A percentile compares a stretch with the other conserved stretches of the same genome.
Conservation (phyloP, 2,113 vertebrate genomes). For the Scomber colias region DNA sequence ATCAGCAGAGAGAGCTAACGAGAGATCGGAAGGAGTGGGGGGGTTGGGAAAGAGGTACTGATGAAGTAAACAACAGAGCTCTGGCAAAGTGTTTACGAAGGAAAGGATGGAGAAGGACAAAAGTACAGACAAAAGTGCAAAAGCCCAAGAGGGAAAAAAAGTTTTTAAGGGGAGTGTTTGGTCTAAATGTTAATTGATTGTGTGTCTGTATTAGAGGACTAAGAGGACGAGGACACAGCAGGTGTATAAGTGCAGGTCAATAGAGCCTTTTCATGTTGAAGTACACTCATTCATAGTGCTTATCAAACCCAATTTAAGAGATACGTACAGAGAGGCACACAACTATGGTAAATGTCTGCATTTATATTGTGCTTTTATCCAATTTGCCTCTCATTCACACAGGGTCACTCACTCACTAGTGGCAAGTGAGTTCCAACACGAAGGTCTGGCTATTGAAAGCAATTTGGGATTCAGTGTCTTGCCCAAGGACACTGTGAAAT, state of each 20-base stretch:
- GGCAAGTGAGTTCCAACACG: no score
- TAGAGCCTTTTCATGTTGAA: slow-evolving; percentile 17
- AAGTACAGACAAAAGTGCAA: slow-evolving; percentile 37
- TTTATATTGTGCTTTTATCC: no score
- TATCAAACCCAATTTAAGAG: slow-evolving; percentile 16
- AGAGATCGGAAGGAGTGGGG: slow-evolving; percentile 39
- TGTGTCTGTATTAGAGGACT: slow-evolving; percentile 40
- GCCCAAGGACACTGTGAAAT: no score
- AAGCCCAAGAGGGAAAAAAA: slow-evolving; percentile 12
- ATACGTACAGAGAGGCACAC: slow-evolving; percentile 1
- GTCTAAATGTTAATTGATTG: slow-evolving; percentile 44
- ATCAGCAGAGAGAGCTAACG: slow-evolving; percentile 54
- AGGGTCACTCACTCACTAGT: no score
- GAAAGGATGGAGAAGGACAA: slow-evolving; percentile 42
- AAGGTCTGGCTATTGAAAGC: no score
- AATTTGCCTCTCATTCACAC: no score
- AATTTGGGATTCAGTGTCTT: no score
- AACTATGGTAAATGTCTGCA: no score
- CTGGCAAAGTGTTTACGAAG: slow-evolving; percentile 27
- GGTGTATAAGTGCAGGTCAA: slow-evolving; percentile 10
- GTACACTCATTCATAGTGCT: slow-evolving; percentile 10
- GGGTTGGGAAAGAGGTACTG: slow-evolving; percentile 14
- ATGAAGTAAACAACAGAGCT: slow-evolving; percentile 49
- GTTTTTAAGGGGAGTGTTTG: slow-evolving; percentile 35
- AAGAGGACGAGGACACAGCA: slow-evolving; percentile 40